phyloP scores from a whole-genome alignment of 2,797 vertebrate genomes.

The Phataginus tetradactyla region DNA sequence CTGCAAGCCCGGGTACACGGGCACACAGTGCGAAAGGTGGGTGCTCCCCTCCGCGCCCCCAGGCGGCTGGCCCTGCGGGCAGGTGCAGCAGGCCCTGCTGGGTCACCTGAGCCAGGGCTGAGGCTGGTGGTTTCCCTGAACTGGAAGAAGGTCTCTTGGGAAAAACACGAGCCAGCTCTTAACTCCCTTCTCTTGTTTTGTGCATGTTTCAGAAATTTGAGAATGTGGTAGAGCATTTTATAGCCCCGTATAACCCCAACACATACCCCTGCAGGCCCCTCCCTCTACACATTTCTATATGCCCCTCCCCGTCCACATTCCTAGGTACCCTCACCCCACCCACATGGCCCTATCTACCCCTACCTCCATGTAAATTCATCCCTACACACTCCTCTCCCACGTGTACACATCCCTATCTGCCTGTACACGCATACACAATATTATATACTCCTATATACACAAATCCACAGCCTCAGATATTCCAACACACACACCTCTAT shows the following conservation, averaged over 20 bases:
- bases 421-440: background rate
- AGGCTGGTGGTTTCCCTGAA: background rate
- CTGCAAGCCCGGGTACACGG: constrained; percentile 93
- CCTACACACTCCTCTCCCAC: background rate
- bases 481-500: background rate
- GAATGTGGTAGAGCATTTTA: background rate
- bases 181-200: background rate
- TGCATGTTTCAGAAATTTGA: constrained; percentile 23
- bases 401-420: background rate
- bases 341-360: background rate
- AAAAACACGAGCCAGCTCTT: constrained; percentile 25
- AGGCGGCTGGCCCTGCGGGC: background rate
- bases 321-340: background rate
- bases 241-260: background rate
- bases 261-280: background rate
- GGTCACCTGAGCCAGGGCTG: background rate
- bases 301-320: no score
- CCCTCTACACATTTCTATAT: background rate
- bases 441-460: background rate
- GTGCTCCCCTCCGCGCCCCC: constrained; percentile 25
- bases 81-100: background rate
- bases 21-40: constrained; percentile 93
- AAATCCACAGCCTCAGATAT: background rate
- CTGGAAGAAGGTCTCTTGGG: background rate
- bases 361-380: background rate